A percentile compares a stretch with the other conserved stretches of the same genome.
These are phyloP conservation scores for Eudemis profundana DNA, from an alignment of 2,888 invertebrate genomes.

Conservation along the genomic window DNA sequence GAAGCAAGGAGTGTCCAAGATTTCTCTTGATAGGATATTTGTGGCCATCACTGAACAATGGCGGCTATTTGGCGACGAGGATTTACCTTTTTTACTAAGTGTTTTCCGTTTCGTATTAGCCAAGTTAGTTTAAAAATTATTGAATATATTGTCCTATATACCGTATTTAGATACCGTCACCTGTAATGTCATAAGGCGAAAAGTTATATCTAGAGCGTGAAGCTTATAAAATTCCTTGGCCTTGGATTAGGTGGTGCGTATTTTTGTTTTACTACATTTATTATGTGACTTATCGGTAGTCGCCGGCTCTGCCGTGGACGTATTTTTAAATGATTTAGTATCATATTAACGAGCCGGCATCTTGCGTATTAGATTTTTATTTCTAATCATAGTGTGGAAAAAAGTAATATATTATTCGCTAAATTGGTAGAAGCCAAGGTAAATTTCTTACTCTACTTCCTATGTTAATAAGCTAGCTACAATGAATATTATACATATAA, in stretches of 20 bases:
- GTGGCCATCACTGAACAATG: no score
- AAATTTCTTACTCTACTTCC: conserved; percentile 3
- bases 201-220: conserved; percentile 17
- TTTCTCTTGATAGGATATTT: no score
- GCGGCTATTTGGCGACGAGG: background rate
- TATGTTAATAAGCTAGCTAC: background rate
- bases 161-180: background rate
- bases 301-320: conserved; percentile 35
- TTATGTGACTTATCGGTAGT: conserved; percentile 42
- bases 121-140: background rate
- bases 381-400: conserved; percentile 28
- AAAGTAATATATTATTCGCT: conserved; percentile 18
- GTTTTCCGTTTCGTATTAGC: background rate
- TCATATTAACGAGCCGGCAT: conserved; percentile 27
- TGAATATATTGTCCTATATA: background rate
- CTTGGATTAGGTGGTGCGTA: conserved; percentile 40
- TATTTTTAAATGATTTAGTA: conserved; percentile 45
- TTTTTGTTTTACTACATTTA: conserved; percentile 44
- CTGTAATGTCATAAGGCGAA: background rate
- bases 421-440: conserved; percentile 1
- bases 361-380: conserved; percentile 32
- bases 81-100: background rate
- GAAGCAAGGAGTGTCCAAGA: background rate
- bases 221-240: conserved; percentile 39
- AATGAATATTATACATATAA: no score